phyloP scores from a whole-genome alignment of 2,797 vertebrate species.

The Pipistrellus pygmaeus region DNA sequence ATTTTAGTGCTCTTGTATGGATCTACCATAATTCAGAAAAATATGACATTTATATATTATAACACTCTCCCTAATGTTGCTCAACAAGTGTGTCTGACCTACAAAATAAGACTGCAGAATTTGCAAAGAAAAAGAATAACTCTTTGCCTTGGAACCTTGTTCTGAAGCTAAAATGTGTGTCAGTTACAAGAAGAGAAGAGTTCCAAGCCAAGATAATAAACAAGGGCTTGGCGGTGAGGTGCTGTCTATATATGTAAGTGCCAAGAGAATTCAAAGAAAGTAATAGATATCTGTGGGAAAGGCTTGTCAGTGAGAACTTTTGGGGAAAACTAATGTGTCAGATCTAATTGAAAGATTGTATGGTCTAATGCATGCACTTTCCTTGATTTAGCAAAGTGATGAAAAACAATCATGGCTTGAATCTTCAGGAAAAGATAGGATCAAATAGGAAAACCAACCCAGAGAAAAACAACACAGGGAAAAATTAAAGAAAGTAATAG shows the following conservation, averaged over 20 bases:
- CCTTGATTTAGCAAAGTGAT: background rate
- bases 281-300: constrained; percentile 70
- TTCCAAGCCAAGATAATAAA: constrained; percentile 58
- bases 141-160: constrained; percentile 24
- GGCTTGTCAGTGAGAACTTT: constrained; percentile 1
- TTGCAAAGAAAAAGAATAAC: constrained; percentile 36
- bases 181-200: constrained; percentile 11
- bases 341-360: constrained; percentile 1
- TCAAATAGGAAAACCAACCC: background rate
- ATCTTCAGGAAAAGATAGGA: background rate
- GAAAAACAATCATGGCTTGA: constrained; percentile 25
- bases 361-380: background rate
- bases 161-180: constrained; percentile 21
- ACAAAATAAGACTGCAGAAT: constrained; percentile 46
- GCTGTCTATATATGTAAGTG: background rate
- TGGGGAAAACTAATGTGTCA: constrained; percentile 18
- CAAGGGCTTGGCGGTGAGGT: constrained; percentile 17
- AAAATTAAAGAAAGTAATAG: background rate
- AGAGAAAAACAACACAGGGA: background rate
- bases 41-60: background rate
- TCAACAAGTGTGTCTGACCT: constrained; percentile 6
- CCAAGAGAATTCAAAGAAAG: constrained; percentile 58
- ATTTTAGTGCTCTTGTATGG: background rate
- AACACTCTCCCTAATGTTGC: background rate
- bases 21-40: background rate